Conservation (phyloP, 2,113 vertebrate genomes). For the Dolichotis patagonum region DNA sequence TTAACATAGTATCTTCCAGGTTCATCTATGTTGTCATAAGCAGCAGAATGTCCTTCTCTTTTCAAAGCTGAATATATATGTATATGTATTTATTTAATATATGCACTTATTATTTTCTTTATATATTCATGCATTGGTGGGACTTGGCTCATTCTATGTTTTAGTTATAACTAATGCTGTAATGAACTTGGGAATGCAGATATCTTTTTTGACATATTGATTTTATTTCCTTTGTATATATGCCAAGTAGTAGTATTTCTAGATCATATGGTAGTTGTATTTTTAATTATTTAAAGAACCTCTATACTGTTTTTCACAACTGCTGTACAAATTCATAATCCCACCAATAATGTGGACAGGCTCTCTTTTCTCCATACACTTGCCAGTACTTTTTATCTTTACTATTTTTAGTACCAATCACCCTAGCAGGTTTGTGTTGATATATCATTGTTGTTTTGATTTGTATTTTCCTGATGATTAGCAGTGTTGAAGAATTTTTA, state of each 20-base stretch:
- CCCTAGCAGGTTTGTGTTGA: too few relatives aligned
- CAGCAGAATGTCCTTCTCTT: not conserved
- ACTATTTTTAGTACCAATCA: too few relatives aligned
- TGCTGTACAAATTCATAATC: not conserved
- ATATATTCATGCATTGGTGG: not conserved
- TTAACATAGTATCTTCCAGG: too few relatives aligned
- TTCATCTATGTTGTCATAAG: not conserved
- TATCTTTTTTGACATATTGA: not conserved
- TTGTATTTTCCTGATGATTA: too few relatives aligned
- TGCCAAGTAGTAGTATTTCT: not conserved
- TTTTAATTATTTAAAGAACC: too few relatives aligned
- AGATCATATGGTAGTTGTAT: not conserved
- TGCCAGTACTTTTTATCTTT: too few relatives aligned
- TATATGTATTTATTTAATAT: not conserved
- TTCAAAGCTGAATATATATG: not conserved
- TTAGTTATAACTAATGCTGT: not conserved
- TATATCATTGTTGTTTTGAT: too few relatives aligned
- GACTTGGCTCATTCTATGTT: not conserved
- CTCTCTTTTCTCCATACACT: too few relatives aligned
- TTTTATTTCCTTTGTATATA: not conserved
- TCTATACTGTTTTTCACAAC: not conserved
- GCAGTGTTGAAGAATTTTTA: too few relatives aligned
- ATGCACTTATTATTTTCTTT: not conserved
- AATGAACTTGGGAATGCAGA: not conserved
- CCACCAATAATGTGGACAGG: not conserved